phyloP scores from a whole-genome alignment of 2,888 invertebrate species.

The Apodemia zela region DNA sequence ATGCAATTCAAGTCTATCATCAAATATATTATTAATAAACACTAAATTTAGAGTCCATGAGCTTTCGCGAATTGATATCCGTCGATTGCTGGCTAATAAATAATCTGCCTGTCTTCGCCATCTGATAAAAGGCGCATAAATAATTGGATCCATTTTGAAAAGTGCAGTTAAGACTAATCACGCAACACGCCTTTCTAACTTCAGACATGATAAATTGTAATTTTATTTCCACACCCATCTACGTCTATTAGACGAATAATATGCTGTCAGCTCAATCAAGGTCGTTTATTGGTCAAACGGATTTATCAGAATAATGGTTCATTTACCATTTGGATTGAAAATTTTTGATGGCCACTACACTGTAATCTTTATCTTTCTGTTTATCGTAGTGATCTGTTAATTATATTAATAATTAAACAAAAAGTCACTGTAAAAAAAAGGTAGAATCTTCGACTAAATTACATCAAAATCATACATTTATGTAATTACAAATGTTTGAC shows the following conservation, averaged over 20 bases:
- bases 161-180: conserved; percentile 18
- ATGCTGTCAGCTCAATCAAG: background rate
- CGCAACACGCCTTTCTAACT: conserved; percentile 15
- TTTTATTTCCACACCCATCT: conserved; percentile 15
- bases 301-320: background rate
- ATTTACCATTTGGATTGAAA: background rate
- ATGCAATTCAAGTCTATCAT: conserved; percentile 13
- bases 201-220: conserved; percentile 11
- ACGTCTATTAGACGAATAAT: background rate
- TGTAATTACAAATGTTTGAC: too few relatives aligned
- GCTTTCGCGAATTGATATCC: conserved; percentile 27
- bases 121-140: conserved; percentile 31
- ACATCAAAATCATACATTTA: too few relatives aligned
- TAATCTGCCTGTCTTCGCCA: conserved; percentile 33
- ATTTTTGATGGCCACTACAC: too few relatives aligned
- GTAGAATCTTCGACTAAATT: too few relatives aligned
- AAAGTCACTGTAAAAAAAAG: too few relatives aligned
- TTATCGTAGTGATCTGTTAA: too few relatives aligned
- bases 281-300: background rate
- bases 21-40: conserved; percentile 15
- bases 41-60: conserved; percentile 19
- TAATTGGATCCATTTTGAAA: conserved; percentile 26
- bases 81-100: conserved; percentile 24
- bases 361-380: too few relatives aligned
- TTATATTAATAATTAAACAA: too few relatives aligned